Conservation (phyloP, 2,113 vertebrate genomes). For the Nibea coibor region DNA sequence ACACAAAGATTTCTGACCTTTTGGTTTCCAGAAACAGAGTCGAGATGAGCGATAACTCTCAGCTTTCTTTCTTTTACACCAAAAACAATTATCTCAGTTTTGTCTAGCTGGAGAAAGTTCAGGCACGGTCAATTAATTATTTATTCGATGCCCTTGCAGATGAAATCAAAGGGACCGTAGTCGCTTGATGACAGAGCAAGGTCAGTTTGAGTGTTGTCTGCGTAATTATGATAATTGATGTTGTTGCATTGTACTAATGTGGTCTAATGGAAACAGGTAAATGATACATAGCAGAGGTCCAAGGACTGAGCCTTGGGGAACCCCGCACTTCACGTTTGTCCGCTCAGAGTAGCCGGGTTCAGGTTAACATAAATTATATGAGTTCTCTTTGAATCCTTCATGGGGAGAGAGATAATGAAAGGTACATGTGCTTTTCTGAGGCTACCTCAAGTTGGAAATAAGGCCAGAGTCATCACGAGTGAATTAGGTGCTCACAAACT, state of each 20-base stretch:
- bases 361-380: not conserved
- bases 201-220: not conserved
- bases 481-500: conserved; percentile 29
- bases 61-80: not conserved
- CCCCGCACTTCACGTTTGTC: too few relatives aligned
- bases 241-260: not conserved
- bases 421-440: not conserved
- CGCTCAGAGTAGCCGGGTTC: not conserved
- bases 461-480: conserved; percentile 33
- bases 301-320: not conserved
- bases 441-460: conserved; percentile 13
- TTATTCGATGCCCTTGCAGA: not conserved
- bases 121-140: not conserved
- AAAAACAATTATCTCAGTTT: not conserved
- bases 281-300: not conserved
- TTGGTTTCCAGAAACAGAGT: not conserved
- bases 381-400: conserved; percentile 3
- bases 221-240: not conserved
- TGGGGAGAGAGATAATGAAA: conserved; percentile 22
- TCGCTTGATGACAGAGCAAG: not conserved
- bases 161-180: not conserved
- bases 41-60: not conserved
- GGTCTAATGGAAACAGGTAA: not conserved
- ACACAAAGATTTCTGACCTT: not conserved
- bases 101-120: not conserved